Evolutionary conservation across 1,140 invertebrate genomes (phyloP).

Genomic region (Orius laevigatus): DNA sequence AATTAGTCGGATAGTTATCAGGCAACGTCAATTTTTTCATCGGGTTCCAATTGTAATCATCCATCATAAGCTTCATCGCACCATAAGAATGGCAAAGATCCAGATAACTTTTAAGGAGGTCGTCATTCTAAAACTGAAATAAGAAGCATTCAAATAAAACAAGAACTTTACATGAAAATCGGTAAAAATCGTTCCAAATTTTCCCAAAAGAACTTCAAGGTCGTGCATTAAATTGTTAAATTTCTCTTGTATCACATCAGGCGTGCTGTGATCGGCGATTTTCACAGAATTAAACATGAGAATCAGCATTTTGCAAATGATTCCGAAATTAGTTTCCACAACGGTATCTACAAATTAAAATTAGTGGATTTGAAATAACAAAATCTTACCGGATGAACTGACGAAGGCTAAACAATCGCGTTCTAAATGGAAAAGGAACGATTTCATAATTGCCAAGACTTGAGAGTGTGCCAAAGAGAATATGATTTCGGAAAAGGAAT

Average conservation of each 20-base stretch:
- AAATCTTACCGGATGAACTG: not conserved
- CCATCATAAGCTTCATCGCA: slow-evolving; percentile 4
- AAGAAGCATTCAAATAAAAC: not conserved
- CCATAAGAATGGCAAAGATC: slow-evolving; percentile 9
- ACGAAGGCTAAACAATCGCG: slow-evolving; percentile 1
- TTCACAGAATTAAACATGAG: slow-evolving; percentile 11
- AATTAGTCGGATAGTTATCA: slow-evolving; percentile 10
- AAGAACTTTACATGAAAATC: slow-evolving; percentile 5
- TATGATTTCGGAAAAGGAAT: slow-evolving; percentile 8
- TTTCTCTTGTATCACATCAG: slow-evolving; percentile 12
- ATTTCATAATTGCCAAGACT: slow-evolving; percentile 8
- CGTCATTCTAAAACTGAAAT: slow-evolving; percentile 8
- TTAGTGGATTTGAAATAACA: not conserved
- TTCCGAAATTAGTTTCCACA: slow-evolving; percentile 1
- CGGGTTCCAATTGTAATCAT: slow-evolving; percentile 8
- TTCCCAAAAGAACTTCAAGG: not conserved
- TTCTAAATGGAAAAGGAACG: slow-evolving; percentile 11
- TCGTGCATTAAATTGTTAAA: slow-evolving; percentile 11
- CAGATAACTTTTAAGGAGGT: slow-evolving; percentile 8
- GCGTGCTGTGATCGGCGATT: slow-evolving; percentile 12
- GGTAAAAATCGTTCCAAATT: not conserved
- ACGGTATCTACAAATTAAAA: slow-evolving; percentile 6
- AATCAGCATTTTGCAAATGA: slow-evolving; percentile 5
- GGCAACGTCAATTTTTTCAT: not conserved
- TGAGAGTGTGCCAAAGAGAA: slow-evolving; percentile 5